A percentile compares a stretch with the other conserved stretches of the same genome.
These are phyloP conservation scores for Colaptes auratus DNA, from an alignment of 2,113 vertebrate species.

Conservation along the genomic window DNA sequence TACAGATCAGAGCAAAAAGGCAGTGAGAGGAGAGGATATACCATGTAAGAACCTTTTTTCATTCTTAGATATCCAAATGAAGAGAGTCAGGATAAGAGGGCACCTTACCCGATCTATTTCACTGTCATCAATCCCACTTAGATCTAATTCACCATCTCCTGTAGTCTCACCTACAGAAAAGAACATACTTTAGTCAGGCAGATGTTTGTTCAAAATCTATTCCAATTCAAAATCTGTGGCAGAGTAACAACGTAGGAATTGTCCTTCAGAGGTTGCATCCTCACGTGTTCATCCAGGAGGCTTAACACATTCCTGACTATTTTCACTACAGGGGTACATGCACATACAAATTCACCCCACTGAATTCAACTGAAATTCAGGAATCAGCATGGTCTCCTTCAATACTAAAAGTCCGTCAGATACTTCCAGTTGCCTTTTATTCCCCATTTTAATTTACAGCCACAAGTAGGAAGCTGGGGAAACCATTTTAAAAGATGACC, in stretches of 20 bases:
- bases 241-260: not conserved
- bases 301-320: not conserved
- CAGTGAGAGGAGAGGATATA: not conserved
- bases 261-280: not conserved
- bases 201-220: not conserved
- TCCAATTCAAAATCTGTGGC: not conserved
- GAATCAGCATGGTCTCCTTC: not conserved
- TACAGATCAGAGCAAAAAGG: not conserved
- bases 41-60: not conserved
- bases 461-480: constrained; percentile 19
- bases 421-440: not conserved
- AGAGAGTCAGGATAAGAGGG: not conserved
- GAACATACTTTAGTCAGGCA: constrained; percentile 35
- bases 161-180: constrained; percentile 77
- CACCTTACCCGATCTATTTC: constrained; percentile 92
- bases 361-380: constrained; percentile 63
- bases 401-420: not conserved
- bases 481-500: not conserved
- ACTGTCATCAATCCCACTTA: constrained; percentile 92
- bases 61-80: not conserved
- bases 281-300: not conserved
- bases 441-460: not conserved
- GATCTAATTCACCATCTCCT: constrained; percentile 90
- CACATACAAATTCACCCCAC: not conserved
- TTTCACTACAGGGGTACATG: not conserved